A percentile compares a stretch with the other conserved stretches of the same genome.
phyloP scores from a whole-genome alignment of 2,888 invertebrate species.

The Tubiluchus corallicola region DNA sequence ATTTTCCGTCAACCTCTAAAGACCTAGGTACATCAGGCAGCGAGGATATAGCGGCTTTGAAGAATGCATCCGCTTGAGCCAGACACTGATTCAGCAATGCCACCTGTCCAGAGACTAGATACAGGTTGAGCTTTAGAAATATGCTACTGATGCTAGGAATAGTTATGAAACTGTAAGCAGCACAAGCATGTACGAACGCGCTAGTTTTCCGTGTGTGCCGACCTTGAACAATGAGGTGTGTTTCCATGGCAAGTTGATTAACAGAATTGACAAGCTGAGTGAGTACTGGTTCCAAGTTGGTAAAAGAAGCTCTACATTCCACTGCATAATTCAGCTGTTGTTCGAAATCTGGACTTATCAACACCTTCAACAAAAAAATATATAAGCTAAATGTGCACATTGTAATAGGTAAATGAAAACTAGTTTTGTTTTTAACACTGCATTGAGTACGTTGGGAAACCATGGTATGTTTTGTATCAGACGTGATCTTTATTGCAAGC shows the following conservation, averaged over 20 bases:
- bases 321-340: conserved; percentile 82
- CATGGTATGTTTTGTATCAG: too few relatives aligned
- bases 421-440: too few relatives aligned
- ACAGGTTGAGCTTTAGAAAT: conserved; percentile 59
- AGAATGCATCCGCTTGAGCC: conserved; percentile 88
- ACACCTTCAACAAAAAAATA: too few relatives aligned
- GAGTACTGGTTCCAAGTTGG: conserved; percentile 71
- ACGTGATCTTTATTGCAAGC: too few relatives aligned
- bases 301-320: conserved; percentile 70
- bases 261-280: conserved; percentile 71
- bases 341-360: conserved; percentile 60
- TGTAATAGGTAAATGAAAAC: too few relatives aligned
- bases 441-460: too few relatives aligned
- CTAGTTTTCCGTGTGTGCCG: conserved; percentile 58
- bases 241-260: conserved; percentile 47
- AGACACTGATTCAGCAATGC: conserved; percentile 72
- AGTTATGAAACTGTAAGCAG: conserved; percentile 86
- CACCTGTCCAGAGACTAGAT: conserved; percentile 68
- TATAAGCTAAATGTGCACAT: too few relatives aligned
- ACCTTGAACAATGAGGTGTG: conserved; percentile 43
- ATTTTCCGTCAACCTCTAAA: conserved; percentile 52
- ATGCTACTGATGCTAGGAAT: conserved; percentile 76
- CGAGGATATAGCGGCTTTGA: conserved; percentile 67
- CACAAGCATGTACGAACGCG: conserved; percentile 72
- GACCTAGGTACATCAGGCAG: too few relatives aligned